Evolutionary conservation across 2,797 vertebrate genomes (phyloP), one percentile per base, ranked within the genome.

Genomic region (Leptatherina wallacei): DNA sequence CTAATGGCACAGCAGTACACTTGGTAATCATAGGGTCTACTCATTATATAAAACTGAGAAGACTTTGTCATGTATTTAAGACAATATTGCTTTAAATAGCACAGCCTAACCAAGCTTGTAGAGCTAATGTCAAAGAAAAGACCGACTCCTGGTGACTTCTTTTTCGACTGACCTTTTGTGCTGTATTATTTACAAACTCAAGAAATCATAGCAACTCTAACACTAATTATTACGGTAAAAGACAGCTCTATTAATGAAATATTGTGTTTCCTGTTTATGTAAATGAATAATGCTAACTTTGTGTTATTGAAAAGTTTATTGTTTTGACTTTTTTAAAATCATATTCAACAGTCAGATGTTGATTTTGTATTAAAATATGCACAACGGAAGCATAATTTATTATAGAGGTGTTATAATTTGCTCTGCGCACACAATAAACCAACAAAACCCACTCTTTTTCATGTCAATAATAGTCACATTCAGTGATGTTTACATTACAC

Each of bases 11-110:
- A 65, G 47, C 35, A 71, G 32, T 30, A 64, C 54, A 42, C 58
- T 56, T 56, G 59, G 54, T 70, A 75, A 76, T 72, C 56, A 74
- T 10, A 33, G 44, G 14, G 30, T 30, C 20, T 42, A 18, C 12
- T 8, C 55, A 49, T 55, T 52, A 69, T 61, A 27, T 35, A 22
- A 64, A 61, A 35, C 38, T 74, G 58, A 69, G 44, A 74, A 70
- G 40, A 71, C 51, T 61, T 73, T 70, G 20, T 61, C 68, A 18
- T 75, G 27, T 58, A 55, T 84, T 59, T 78, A 63, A 78, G 38
- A 6, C 57, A 49, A 1, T 27, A 4, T 66, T n/a, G 7, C 47
- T 71, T 73, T 85, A 69, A 33, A 65, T 65, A 70, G 40, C 55
- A 57, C 5, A 57, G 40, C 40, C 32, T 42, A 32, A 9, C 14